Evolutionary conservation across 2,797 vertebrate genomes (phyloP), one percentile per base, ranked within the genome.

Genomic region (Buphagus erythrorhynchus): DNA sequence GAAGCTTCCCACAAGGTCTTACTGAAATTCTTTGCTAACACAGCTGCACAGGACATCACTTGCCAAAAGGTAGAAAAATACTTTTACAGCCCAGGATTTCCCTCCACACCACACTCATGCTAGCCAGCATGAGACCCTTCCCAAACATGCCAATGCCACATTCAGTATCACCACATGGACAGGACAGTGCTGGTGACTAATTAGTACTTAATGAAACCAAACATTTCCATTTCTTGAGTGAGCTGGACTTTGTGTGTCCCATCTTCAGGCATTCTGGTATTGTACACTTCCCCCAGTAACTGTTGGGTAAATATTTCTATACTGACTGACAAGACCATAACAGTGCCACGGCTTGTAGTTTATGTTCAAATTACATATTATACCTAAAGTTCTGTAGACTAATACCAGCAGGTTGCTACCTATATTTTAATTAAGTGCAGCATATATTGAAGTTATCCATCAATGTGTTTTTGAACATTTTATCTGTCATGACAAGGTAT

Each of bases 151-250:
- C 14, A 79, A 17, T 7, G 6, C 8, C 33, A 59, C 45, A 4
- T 1, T 36, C 33, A n/a, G 35, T 28, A 65, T 14, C 54, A 49
- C 18, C 59, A 51, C 18, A 33, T 38, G 46, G 16, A 21, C 29
- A 21, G 36, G 69, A 38, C 33, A 55, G 16, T 7, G 19, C 25
- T 51, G 10, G 16, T 11, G 11, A 77, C 28, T 31, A 66, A 58
- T 33, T 46, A 54, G 18, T 12, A 40, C 33, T 35, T 65, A n/a
- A 45, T 28, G 20, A 73, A 88, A 45, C 28, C 10, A 72, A 88
- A 66, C 0, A 2, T 52, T 86, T 73, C 25, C 20, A 13, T 9
- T 80, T 43, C 72, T 65, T 0, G 0, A 49, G 28, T 0, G 0
- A 75, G 17, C 5, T 9, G 5, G 38, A 59, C 13, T 73, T 38